phyloP scores from a whole-genome alignment of 2,888 invertebrate genomes.

The Sinotaia quadrata region DNA sequence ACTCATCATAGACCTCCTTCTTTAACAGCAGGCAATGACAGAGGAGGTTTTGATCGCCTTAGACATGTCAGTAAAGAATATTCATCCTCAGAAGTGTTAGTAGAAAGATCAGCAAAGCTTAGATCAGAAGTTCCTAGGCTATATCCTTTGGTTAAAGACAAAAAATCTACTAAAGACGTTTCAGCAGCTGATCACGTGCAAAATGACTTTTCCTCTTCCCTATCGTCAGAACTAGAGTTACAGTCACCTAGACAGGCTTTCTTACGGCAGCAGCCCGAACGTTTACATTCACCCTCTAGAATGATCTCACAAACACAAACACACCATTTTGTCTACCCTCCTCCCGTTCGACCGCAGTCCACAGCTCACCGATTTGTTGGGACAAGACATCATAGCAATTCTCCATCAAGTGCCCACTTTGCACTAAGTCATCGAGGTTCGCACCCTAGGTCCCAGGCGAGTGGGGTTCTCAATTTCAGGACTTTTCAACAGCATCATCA shows the following conservation, averaged over 20 bases:
- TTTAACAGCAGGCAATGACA: background rate
- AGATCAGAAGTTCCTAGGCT: background rate
- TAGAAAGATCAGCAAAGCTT: background rate
- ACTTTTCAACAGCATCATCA: slow-evolving; percentile 1
- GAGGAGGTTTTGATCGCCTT: background rate
- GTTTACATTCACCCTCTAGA: background rate
- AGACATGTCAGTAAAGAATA: background rate
- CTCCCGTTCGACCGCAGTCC: too few species aligned
- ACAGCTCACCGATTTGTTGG: too few species aligned
- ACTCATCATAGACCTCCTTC: background rate
- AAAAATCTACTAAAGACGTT: slow-evolving; percentile 6
- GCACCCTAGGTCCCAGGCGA: background rate
- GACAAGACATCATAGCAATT: background rate
- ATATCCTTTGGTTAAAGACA: too few species aligned
- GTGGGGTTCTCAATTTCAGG: background rate
- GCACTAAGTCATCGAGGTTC: too few species aligned
- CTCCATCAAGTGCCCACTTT: background rate
- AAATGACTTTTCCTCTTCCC: background rate
- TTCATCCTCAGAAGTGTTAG: background rate
- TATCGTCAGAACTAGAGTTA: background rate
- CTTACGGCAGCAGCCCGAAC: too few species aligned
- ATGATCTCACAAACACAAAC: slow-evolving; percentile 1
- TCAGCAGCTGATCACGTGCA: background rate
- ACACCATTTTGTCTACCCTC: background rate
- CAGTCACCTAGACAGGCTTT: background rate